Conservation (phyloP, 2,113 vertebrate genomes). For the Cyprinodon brontotheroides region DNA sequence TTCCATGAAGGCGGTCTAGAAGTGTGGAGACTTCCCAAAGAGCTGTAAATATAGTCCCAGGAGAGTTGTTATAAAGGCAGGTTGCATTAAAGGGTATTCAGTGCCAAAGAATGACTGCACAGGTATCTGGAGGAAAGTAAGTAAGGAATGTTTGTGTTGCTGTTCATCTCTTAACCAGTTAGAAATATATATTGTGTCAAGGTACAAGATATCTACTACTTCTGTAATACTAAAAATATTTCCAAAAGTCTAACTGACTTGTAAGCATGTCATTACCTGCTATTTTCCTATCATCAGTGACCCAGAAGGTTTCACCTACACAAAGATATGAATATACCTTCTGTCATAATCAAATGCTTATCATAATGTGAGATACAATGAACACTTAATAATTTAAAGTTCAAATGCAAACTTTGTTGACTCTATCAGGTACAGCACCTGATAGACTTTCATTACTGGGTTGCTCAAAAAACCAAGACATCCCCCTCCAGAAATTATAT, state of each 20-base stretch:
- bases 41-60: background rate
- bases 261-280: too few species aligned
- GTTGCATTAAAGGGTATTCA: background rate
- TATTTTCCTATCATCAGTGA: too few species aligned
- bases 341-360: too few species aligned
- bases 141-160: background rate
- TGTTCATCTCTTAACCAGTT: background rate
- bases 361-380: too few species aligned
- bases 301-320: too few species aligned
- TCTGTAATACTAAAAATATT: background rate
- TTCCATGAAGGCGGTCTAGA: background rate
- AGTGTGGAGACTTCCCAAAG: constrained; percentile 4
- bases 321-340: too few species aligned
- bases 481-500: too few species aligned
- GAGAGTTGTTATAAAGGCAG: background rate
- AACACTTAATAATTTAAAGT: too few species aligned
- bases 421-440: too few species aligned
- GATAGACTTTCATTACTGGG: too few species aligned
- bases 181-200: background rate
- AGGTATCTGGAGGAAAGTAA: background rate
- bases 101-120: background rate
- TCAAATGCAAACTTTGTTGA: too few species aligned
- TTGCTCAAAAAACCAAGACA: too few species aligned
- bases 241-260: background rate
- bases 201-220: background rate